Evolutionary conservation across 2,113 vertebrate species (phyloP), one percentile per base, ranked within the genome.

Genomic region (Lonchura striata): DNA sequence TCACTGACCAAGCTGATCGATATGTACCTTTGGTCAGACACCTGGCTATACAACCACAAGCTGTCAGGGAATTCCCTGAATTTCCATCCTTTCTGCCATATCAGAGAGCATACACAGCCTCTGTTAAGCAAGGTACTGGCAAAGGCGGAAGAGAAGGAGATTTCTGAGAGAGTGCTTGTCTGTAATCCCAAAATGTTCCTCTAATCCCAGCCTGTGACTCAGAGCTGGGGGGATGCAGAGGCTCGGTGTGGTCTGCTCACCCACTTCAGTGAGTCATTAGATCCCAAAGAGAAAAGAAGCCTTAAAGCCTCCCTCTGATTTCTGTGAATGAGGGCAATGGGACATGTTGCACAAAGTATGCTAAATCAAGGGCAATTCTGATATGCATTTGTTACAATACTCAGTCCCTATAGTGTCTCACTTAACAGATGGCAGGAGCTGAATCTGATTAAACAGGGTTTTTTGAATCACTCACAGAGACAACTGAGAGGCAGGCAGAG

Each of bases 381-480:
- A 82, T 81, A 52, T 16, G 44, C 77, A 78, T 66, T 81, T 9
- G 2, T 66, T 75, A 66, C 65, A 89, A 84, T 91, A 78, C 57
- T 56, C 1, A 4, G 47, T 90, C 72, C 39, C 72, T 81, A 12
- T 24, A 78, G 69, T 23, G 56, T 84, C 88, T 94, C 77, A 70
- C 47, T 82, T 81, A 90, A 82, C 86, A 95, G 88, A 91, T 88
- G 88, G 86, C 77, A 94, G 74, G 81, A 76, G 44, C 65, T 79
- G 77, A 86, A 75, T 81, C 91, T 91, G 69, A 92, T 96, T 94
- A 93, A 94, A 82, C 19, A 56, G 56, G 17, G 56, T 83, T 92
- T 90, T 84, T 83, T 78, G 61, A 88, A 70, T 71, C 69, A 46
- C 41, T 78, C 1, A 0, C 17, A 63, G 46, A 88, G 46, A 82